Evolutionary conservation across 2,797 vertebrate species (phyloP), one percentile per base, ranked within the genome.

Genomic region (Notolabrus celidotus): DNA sequence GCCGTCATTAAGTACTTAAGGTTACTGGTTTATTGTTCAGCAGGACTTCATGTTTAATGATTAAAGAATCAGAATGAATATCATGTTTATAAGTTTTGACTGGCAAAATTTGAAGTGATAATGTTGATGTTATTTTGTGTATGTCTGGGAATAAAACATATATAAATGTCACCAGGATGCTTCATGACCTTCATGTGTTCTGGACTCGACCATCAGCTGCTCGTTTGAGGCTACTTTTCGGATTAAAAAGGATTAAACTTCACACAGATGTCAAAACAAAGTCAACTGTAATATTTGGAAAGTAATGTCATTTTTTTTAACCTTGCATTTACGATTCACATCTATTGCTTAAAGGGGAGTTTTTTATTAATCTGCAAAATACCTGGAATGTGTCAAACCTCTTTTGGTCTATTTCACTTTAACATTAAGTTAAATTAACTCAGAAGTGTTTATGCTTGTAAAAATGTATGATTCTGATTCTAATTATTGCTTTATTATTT

Each of bases 161-260:
- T 0, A 34, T 33, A 3, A 25, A 22, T 5, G 46, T 61, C 1
- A 68, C 33, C 7, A 5, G 46, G 49, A 49, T 45, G 64, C 45
- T 25, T 38, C 14, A 1, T 61, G 79, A 81, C 83, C 84, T 82
- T 68, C 47, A 31, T 5, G 45, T 49, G 22, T 47, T 82, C 62
- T 46, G 66, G 43, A 60, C 36, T 49, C 14, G 15, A 71, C 60
- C 82, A 86, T 57, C 84, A 87, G 34, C 84, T 86, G 86, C 66
- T 80, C 53, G 8, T 33, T 78, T 63, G 64, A 65, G 55, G 27
- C 71, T 46, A 85, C 79, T 84, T 71, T 67, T 38, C 22, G 3
- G 73, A 80, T 83, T 74, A 80, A 68, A n/a, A 7, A 8, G 75
- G 33, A 56, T 65, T 67, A 59, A 69, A 51, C 20, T 50, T 16